A percentile compares a stretch with the other conserved stretches of the same genome.
phyloP scores from a whole-genome alignment of 1,140 invertebrate species.

The Achroia grisella region DNA sequence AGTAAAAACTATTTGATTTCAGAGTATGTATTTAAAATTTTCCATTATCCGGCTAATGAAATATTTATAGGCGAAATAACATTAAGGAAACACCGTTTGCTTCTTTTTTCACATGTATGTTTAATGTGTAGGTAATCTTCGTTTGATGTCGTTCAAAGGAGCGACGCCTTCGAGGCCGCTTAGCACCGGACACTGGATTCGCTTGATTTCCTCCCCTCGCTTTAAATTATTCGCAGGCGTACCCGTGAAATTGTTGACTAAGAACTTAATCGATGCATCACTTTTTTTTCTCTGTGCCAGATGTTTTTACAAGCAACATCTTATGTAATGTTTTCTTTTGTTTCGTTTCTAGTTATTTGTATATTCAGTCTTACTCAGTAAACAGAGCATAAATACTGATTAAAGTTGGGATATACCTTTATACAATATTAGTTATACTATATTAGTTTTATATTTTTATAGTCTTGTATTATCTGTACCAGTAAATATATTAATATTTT shows the following conservation, averaged over 20 bases:
- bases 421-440: too few species aligned
- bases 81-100: constrained; percentile 53
- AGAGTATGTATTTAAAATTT: constrained; percentile 42
- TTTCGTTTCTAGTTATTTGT: too few species aligned
- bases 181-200: constrained; percentile 23
- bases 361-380: too few species aligned
- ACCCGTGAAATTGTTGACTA: constrained; percentile 43
- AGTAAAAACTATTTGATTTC: too few species aligned
- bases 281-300: constrained; percentile 18
- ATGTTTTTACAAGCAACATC: constrained; percentile 17
- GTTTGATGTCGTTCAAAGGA: constrained; percentile 51
- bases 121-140: constrained; percentile 50
- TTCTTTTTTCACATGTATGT: constrained; percentile 51
- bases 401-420: too few species aligned
- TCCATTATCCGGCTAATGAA: constrained; percentile 50
- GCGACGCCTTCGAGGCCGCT: constrained; percentile 32
- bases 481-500: too few species aligned
- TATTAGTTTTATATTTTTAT: too few species aligned
- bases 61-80: constrained; percentile 61
- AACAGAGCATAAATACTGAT: too few species aligned
- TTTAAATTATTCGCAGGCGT: constrained; percentile 41
- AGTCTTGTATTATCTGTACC: too few species aligned
- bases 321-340: constrained; percentile 4
- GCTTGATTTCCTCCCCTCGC: neutral
- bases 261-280: constrained; percentile 27